phyloP scores from a whole-genome alignment of 2,888 invertebrate species.

The Eilema caniola region DNA sequence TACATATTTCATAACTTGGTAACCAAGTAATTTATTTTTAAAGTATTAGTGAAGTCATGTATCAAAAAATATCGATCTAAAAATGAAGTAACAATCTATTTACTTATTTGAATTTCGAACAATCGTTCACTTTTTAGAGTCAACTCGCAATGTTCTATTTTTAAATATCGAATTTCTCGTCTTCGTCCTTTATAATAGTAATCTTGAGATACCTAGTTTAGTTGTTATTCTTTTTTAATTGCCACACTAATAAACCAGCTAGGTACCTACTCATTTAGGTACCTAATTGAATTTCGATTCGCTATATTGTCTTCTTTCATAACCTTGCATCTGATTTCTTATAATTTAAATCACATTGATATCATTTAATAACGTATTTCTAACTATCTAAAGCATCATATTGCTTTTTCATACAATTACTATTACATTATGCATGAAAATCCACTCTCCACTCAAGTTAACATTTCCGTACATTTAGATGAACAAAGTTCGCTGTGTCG shows the following conservation, averaged over 20 bases:
- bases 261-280: background rate
- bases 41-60: too few species aligned
- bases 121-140: background rate
- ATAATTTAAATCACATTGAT: background rate
- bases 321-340: background rate
- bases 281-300: background rate
- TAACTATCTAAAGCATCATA: background rate
- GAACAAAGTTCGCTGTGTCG: constrained; percentile 30
- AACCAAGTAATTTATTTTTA: too few species aligned
- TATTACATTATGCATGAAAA: background rate
- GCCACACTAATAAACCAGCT: too few species aligned
- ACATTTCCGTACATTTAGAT: constrained; percentile 11
- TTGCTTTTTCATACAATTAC: background rate
- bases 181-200: background rate
- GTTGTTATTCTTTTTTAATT: too few species aligned
- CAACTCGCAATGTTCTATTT: background rate
- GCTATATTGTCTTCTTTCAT: background rate
- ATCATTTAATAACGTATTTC: background rate
- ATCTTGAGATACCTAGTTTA: too few species aligned
- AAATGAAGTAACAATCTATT: too few species aligned
- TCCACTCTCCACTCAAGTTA: background rate
- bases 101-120: constrained; percentile 1
- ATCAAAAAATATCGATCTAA: too few species aligned
- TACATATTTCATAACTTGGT: too few species aligned
- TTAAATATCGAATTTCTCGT: background rate